Base-by-base conservation (phyloP, 2,888 invertebrate genomes). In the Pachydiplax longipennis region DNA sequence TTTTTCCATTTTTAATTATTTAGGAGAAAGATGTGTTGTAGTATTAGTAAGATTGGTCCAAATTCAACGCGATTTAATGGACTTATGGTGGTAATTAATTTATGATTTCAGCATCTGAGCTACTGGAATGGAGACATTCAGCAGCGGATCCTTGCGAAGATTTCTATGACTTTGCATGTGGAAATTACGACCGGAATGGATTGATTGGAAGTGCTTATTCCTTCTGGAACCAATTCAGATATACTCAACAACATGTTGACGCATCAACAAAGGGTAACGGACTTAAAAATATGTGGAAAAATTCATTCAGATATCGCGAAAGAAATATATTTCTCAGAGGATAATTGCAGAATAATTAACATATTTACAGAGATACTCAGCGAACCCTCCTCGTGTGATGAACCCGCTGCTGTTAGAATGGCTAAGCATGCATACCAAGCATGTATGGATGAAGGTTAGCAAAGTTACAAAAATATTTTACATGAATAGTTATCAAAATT, bases 211-310 rank as follows among this genome's bases (percentile, higher is more conserved):
- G 58, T 37, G 58, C 87, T 2, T 87, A 53, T n/a, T 61, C 87
- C 37, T 87, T 87, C 87, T 87, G 87, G 87, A 87, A 87, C 37
- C 87, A 87, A 37, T 87, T 87, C 12, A 58, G 61, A 35, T 87
- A 61, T 37, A 87, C 87, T 18, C 87, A 87, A 22, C 37, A 87
- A 37, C 18, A 61, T 18, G 18, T 87, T 8, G 61, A 61, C n/a
- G 61, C 40, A 8, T 22, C 61, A 12, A 31, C 87, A 4, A 87
- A 87, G 65, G 87, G 87, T 87, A n/a, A 61, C n/a, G 0, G 10
- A 3, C 2, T 31, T 15, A 48, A 3, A 25, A n/a, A 6, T 6
- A 18, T 25, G 18, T 31, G 80, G 25, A 10, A 80, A 13, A 13
- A 80, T 80, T 4, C 18, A 35, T 80, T 35, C 80, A 22, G 1